A percentile compares a stretch with the other conserved stretches of the same genome.
phyloP scores from a whole-genome alignment of 2,797 vertebrate species.

The Pogonophryne albipinna region DNA sequence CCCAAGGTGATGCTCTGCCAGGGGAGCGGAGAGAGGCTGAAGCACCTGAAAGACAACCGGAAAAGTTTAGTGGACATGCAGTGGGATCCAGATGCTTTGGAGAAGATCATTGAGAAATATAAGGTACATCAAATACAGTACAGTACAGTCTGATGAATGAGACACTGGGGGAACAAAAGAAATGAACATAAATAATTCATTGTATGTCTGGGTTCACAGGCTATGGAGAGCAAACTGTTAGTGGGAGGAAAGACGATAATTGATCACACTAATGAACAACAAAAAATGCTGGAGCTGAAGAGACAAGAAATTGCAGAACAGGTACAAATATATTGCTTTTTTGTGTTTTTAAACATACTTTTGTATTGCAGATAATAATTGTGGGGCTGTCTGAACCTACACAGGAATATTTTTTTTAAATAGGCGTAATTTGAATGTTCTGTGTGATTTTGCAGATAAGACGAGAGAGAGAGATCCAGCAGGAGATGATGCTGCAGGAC shows the following conservation, averaged over 20 bases:
- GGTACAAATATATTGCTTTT: constrained; percentile 74
- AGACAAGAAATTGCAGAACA: constrained; percentile 95
- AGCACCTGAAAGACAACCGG: constrained; percentile 90
- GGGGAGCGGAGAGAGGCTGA: constrained; percentile 88
- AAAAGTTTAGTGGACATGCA: constrained; percentile 91
- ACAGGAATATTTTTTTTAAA: background rate
- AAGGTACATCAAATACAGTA: constrained; percentile 89
- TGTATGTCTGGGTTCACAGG: constrained; percentile 79
- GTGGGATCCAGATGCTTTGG: constrained; percentile 93
- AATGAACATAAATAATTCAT: constrained; percentile 65
- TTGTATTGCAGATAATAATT: background rate
- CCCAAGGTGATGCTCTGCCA: constrained; percentile 87
- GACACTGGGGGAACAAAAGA: constrained; percentile 52
- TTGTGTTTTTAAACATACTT: background rate
- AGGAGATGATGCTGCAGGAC: constrained; percentile 93
- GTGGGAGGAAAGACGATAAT: constrained; percentile 96
- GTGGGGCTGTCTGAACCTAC: background rate
- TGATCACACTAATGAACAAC: constrained; percentile 98
- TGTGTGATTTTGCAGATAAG: constrained; percentile 86
- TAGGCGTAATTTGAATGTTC: background rate
- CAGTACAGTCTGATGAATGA: constrained; percentile 11
- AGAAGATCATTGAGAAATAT: constrained; percentile 94
- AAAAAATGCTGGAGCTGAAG: constrained; percentile 94
- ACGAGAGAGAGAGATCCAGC: constrained; percentile 93
- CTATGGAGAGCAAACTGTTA: constrained; percentile 97